Base-by-base conservation (phyloP, 1,140 invertebrate species). In the Drosophila subpulchrella region DNA sequence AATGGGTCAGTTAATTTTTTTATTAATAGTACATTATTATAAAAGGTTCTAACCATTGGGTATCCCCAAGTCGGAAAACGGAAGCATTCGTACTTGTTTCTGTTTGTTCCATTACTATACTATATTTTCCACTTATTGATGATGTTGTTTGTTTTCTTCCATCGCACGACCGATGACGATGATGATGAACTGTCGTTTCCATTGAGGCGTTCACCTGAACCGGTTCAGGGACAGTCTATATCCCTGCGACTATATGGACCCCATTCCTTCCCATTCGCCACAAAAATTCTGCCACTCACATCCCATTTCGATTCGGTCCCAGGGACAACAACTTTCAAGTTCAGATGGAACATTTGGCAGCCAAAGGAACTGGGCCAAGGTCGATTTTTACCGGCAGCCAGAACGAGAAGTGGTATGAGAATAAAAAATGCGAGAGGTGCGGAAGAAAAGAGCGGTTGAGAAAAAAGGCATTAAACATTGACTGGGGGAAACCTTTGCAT, bases 301-400 rank as follows among this genome's bases (percentile, higher is more conserved):
- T 53, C n/a, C 46, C 51, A 70, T 27, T 78, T 46, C 70, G 71
- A 46, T 46, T 27, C n/a, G 30, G 24, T 12, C 30, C 66, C 80
- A 84, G 32, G 81, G 75, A 80, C 79, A 83, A 82, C 83, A 89
- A 88, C 83, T 89, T 89, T 88, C 84, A 89, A 83, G 83, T 89
- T 88, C 83, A 89, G 50, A 56, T 70, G 59, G 53, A 75, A 78
- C 59, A 70, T 80, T 88, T 88, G 84, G 84, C 83, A 80, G 67
- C 67, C 46, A 17, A 68, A 89, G 79, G 62, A 88, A 88, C 63
- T 88, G 84, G 84, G 83, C 76, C 83, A 88, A 88, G 83, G 83
- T 89, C 84, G 61, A 48, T 6, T 48, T 32, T 32, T 46, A 46
- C 24, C 27, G 38, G 20, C 63, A 42, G 59, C 54, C 74, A 78